Conservation (phyloP, 2,113 vertebrate species). For the Colius striatus region DNA sequence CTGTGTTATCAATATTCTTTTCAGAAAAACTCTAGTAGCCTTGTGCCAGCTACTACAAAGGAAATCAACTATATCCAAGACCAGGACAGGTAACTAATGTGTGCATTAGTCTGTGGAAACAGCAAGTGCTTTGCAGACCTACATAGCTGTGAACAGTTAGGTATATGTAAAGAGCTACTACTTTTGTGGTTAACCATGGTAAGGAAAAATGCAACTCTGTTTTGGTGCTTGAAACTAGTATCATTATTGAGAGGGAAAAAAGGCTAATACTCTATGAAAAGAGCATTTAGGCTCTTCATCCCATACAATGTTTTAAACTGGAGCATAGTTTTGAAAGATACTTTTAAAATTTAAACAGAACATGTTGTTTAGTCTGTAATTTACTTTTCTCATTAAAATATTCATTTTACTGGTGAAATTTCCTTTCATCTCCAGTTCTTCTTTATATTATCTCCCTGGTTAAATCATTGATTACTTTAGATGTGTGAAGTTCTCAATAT, state of each 20-base stretch:
- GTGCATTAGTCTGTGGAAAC: neutral
- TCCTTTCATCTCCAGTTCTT: neutral
- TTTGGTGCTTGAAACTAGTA: neutral
- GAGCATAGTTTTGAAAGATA: neutral
- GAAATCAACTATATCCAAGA: too few relatives aligned
- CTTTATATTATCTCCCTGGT: neutral
- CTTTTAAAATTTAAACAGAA: neutral
- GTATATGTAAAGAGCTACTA: accelerated
- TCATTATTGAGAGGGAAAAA: neutral
- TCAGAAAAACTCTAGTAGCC: too few relatives aligned
- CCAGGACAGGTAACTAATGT: neutral
- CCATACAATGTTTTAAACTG: neutral
- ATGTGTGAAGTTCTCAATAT: neutral
- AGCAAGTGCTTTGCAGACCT: neutral
- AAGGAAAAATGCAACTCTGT: neutral
- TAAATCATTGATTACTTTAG: neutral
- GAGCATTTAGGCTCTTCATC: neutral
- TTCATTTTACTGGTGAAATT: neutral
- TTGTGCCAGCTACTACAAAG: too few relatives aligned
- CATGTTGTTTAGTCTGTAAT: neutral
- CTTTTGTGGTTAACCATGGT: neutral
- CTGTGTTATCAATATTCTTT: too few relatives aligned
- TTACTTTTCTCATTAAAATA: neutral
- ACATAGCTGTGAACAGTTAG: neutral
- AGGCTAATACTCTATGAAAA: neutral